These are phyloP conservation scores for Diphyllodes magnificus DNA, from an alignment of 2,113 vertebrate genomes.

Conservation along the genomic window DNA sequence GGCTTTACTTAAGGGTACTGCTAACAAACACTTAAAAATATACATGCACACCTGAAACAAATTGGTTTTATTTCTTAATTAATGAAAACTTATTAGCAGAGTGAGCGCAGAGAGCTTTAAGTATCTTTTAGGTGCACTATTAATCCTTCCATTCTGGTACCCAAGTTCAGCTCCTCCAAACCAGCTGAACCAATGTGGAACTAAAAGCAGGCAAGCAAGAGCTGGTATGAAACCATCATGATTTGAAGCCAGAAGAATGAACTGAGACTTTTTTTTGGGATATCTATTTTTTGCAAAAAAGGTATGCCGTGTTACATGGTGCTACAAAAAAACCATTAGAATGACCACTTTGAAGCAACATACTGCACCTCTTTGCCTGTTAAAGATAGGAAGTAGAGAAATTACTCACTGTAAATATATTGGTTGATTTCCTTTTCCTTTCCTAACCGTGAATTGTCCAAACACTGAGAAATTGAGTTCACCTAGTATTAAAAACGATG, in stretches of 20 bases:
- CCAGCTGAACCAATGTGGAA: constrained; percentile 11
- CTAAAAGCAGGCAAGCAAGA: not conserved
- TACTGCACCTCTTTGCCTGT: not conserved
- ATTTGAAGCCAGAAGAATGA: constrained; percentile 6
- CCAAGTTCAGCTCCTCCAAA: not conserved
- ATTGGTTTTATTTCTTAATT: not conserved
- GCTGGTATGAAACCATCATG: not conserved
- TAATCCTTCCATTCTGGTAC: not conserved
- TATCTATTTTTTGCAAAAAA: not conserved
- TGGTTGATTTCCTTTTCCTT: not conserved
- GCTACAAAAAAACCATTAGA: not conserved
- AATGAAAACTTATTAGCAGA: not conserved
- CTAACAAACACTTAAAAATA: not conserved
- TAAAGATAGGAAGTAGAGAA: not conserved
- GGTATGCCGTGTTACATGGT: not conserved
- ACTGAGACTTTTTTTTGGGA: not conserved
- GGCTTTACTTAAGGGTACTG: not conserved
- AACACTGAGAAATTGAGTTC: not conserved
- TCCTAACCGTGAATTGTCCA: not conserved
- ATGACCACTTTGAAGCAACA: not conserved
- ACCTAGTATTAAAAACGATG: not conserved
- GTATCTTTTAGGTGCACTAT: not conserved
- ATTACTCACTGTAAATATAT: not conserved
- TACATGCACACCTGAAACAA: not conserved
- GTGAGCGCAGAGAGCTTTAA: not conserved